Evolutionary conservation across 2,797 vertebrate species (phyloP).

Genomic region (Sandelia bainsii): DNA sequence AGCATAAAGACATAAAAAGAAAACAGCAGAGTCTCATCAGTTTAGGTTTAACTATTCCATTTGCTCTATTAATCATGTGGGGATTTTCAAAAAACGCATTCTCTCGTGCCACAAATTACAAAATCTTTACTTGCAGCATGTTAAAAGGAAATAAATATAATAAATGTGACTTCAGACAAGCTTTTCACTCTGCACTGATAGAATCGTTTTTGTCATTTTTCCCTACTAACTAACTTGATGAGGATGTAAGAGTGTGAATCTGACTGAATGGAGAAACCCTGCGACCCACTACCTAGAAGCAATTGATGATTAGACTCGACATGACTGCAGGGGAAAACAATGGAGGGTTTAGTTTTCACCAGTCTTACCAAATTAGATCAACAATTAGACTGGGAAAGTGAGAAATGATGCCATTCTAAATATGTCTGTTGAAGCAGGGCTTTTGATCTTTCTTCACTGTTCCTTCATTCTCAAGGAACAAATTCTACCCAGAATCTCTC

Average conservation of each 20-base stretch:
- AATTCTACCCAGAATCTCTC: conserved; percentile 44
- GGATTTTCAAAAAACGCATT: conserved; percentile 55
- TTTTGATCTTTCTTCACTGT: conserved; percentile 32
- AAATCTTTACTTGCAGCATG: conserved; percentile 28
- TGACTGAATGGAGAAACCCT: conserved; percentile 3
- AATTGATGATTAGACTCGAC: conserved; percentile 32
- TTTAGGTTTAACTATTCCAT: conserved; percentile 4
- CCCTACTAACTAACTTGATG: conserved; percentile 3
- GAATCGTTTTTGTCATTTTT: conserved; percentile 53
- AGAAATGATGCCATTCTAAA: conserved; percentile 31
- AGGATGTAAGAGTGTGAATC: neutral
- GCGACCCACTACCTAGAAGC: conserved; percentile 37
- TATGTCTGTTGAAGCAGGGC: conserved; percentile 12
- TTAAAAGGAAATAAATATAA: conserved; percentile 40
- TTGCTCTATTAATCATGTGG: conserved; percentile 13
- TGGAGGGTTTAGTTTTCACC: conserved; percentile 29
- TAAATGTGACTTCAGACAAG: conserved; percentile 40
- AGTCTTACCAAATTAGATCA: conserved; percentile 52
- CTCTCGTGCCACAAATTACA: conserved; percentile 13
- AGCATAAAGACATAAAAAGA: conserved; percentile 10
- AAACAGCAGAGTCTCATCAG: conserved; percentile 16
- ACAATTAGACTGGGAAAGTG: conserved; percentile 32
- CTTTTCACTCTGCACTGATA: conserved; percentile 28
- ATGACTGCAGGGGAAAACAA: conserved; percentile 11
- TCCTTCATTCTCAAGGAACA: conserved; percentile 64